Evolutionary conservation across 2,888 invertebrate genomes (phyloP), one percentile per base, ranked within the genome.

Genomic region (Thereva nobilitata): DNA sequence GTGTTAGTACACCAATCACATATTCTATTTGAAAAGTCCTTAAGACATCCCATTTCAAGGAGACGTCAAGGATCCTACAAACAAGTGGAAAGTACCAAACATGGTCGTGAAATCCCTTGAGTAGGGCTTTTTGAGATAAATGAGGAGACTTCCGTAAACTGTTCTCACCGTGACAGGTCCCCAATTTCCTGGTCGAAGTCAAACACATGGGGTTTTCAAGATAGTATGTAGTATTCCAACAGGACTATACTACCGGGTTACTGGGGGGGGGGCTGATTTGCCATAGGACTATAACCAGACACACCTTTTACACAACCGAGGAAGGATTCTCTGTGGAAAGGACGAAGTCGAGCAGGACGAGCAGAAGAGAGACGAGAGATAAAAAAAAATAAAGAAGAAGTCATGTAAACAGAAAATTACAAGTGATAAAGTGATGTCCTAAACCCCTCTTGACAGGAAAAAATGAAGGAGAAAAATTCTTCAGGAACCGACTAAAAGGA

Each of bases 361-460:
- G 23, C 23, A 44, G 8, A 44, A 44, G 1, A n/a, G 44, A n/a
- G 44, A 44, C 1, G 41, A 55, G 40, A n/a, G 42, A 42, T 49
- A 61, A 61, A 61, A 61, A 50, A 50, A 61, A 50, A 40, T 40
- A 23, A 38, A 9, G 41, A 49, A 50, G 42, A 61, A 50, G 49
- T 50, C 61, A 41, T 61, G 61, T 61, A 61, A 61, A 61, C 61
- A 61, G 49, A 61, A 61, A 61, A 61, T 61, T 61, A 61, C 61
- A 61, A 61, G 50, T 61, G 61, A 61, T 61, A 61, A 61, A 61
- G 61, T 61, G 50, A 61, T 61, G 40, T 12, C 23, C 23, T 23
- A 23, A 23, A 23, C 23, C 38, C 23, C 61, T 61, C 42, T 61
- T 49, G 50, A 49, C 49, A 61, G 50, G 10, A 50, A 61, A 61